Evolutionary conservation across 2,797 vertebrate genomes (phyloP).

Genomic region (Propithecus deckenii): DNA sequence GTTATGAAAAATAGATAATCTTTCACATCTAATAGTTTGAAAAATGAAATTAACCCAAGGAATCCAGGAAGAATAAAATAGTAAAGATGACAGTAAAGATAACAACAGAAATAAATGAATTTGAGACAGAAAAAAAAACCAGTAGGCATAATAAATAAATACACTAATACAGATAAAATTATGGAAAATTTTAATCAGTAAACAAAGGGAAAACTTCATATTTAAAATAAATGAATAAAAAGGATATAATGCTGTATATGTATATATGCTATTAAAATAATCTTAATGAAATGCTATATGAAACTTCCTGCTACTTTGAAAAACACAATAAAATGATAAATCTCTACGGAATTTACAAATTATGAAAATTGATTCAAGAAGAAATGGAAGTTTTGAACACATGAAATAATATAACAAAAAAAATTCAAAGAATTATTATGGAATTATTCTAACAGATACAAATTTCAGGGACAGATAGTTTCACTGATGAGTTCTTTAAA

Average conservation of each 20-base stretch:
- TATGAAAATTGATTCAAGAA: background rate
- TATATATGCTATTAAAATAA: background rate
- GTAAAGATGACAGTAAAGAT: background rate
- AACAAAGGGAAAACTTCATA: background rate
- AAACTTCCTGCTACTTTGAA: background rate
- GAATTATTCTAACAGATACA: background rate
- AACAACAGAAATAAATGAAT: background rate
- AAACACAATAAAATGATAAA: background rate
- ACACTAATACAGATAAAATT: background rate
- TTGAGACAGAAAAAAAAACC: background rate
- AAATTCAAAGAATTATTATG: background rate
- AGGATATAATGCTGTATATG: background rate
- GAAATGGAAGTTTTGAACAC: background rate
- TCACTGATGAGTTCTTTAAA: slow-evolving; percentile 9
- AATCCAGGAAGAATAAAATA: background rate
- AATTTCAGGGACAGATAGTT: background rate
- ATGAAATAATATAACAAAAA: background rate
- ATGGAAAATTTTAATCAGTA: background rate
- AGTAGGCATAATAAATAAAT: background rate
- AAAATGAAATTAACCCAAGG: background rate
- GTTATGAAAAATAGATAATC: background rate
- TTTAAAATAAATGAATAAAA: background rate
- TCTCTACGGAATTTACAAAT: background rate
- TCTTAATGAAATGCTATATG: background rate
- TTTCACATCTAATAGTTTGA: background rate